Evolutionary conservation across 1,140 invertebrate genomes (phyloP), one percentile per base, ranked within the genome.

Genomic region (Lasioglossum albipes): DNA sequence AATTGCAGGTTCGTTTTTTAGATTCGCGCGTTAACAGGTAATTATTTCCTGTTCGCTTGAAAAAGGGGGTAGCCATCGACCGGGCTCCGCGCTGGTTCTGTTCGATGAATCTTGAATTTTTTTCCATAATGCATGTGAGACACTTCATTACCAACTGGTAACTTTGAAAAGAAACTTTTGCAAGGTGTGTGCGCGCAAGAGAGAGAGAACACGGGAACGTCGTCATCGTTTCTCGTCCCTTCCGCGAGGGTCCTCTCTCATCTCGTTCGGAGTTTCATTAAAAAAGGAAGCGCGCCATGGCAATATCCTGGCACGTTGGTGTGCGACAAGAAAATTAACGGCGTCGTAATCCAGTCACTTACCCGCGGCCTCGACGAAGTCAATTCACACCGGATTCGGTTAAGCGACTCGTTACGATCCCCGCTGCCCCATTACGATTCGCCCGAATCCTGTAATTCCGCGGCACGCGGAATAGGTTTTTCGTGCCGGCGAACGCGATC

Each of bases 391-490:
- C 57, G 27, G 45, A 45, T n/a, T 66, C 9, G 36, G 65, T 66
- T 49, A 49, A 64, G 45, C 59, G 20, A 71, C 67, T 64, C 59
- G 59, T 78, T 79, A 79, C 36, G n/a, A 73, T 65, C 42, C n/a
- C n/a, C 12, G 31, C 36, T 7, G 7, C 36, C 4, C 61, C 41
- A 78, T 78, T 45, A 73, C 61, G 59, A 54, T 41, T 64, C 62
- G 2, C 16, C 54, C 12, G 20, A 54, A 59, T 61, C 66, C 52
- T 54, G 66, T 57, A 57, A 61, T 61, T 77, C 54, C 20, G 7
- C 20, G 41, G 2, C 41, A 18, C 52, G 42, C 20, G 49, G n/a
- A 68, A 61, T 59, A 16, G 42, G 64, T 68, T 68, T 80, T 75
- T 80, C 65, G 57, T 64, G 27, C 10, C 16, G 2, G 22, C 12